These are phyloP conservation scores for Notodonta ziczac DNA, from an alignment of 2,888 invertebrate species.

Conservation along the genomic window DNA sequence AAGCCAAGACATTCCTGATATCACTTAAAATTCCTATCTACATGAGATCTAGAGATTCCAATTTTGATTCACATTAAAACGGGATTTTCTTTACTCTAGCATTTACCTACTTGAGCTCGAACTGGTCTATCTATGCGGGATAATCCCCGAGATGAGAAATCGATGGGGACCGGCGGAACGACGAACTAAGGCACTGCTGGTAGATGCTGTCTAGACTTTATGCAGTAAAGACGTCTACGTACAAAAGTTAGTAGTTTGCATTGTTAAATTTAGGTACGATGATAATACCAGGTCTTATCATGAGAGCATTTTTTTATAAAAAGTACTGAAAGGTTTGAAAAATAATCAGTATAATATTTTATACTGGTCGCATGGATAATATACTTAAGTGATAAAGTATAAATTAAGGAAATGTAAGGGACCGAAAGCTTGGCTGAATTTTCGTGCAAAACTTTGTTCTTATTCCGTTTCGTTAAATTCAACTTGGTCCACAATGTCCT, in stretches of 20 bases:
- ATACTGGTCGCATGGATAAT: not conserved
- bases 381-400: not conserved
- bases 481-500: constrained; percentile 75
- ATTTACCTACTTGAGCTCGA: constrained; percentile 27
- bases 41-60: constrained; percentile 19
- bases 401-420: constrained; percentile 44
- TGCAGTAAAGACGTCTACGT: constrained; percentile 19
- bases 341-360: not conserved
- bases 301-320: not conserved
- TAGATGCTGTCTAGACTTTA: constrained; percentile 31
- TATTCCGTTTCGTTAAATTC: constrained; percentile 67
- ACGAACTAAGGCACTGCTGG: constrained; percentile 22
- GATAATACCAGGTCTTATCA: not conserved
- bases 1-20: not conserved
- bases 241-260: constrained; percentile 1
- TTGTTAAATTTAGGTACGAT: constrained; percentile 13
- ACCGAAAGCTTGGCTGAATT: constrained; percentile 41
- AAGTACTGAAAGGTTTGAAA: not conserved
- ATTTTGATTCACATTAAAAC: constrained; percentile 26
- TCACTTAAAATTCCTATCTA: constrained; percentile 21
- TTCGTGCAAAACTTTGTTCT: constrained; percentile 47
- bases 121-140: constrained; percentile 28
- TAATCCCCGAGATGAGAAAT: constrained; percentile 39
- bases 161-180: constrained; percentile 26
- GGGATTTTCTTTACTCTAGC: constrained; percentile 16